Base-by-base conservation (phyloP, 1,140 invertebrate genomes). In the Aphelenchoides fujianensis region DNA sequence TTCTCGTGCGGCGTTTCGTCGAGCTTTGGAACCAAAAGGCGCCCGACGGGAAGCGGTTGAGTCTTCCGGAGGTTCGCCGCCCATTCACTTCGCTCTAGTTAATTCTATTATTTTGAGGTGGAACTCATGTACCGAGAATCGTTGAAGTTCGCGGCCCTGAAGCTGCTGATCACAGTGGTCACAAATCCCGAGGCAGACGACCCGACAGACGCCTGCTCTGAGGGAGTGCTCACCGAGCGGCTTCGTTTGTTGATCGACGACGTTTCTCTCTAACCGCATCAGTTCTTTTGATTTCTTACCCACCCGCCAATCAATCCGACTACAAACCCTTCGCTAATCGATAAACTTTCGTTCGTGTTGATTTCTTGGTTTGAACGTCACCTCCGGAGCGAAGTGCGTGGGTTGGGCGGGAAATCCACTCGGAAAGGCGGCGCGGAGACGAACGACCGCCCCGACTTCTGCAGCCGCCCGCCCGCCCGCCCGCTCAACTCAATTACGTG, bases 111-210 rank as follows among this genome's bases (percentile, higher is more conserved):
- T 36, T 30, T 55, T 66, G 19, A 66, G 63, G 31, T 66, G n/a
- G 34, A 36, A 19, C 9, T 36, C 9, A 66, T 36, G 31, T 66
- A 66, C 31, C 63, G 34, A 12, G 36, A 66, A 3, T 12, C 32
- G 2, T 35, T 66, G 63, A 37, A 66, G 53, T 66, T 23, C 7
- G 63, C 16, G 0, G n/a, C 53, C 12, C 36, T 66, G 23, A 66
- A 34, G 34, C 63, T 66, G 12, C 36, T 66, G 19, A 37, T 36
- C 23, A 30, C 23, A 2, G 19, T 66, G 63, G 34, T 34, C 7
- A 66, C 63, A 19, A 66, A 66, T 61, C 57, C 57, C 57, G 57
- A 61, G 27, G n/a, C n/a, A 19, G 57, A 61, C 31, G 31, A 36
- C 12, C n/a, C 12, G 12, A 35, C n/a, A 3, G 63, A 66, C 1